Evolutionary conservation across 1,140 invertebrate genomes (phyloP).

Genomic region (Drosophila nebulosa): DNA sequence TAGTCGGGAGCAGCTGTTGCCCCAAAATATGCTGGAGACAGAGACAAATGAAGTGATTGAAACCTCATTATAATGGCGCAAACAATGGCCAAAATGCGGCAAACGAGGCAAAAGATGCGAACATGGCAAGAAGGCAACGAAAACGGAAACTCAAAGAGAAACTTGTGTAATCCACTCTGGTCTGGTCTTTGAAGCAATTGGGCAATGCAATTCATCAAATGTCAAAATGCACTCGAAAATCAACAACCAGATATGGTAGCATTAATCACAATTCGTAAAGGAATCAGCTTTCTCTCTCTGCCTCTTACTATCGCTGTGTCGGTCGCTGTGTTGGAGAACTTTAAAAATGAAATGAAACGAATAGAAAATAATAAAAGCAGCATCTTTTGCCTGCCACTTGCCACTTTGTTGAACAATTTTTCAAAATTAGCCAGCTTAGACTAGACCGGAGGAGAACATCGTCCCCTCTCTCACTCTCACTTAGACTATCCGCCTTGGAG

Average conservation of each 20-base stretch:
- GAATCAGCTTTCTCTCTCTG: slow-evolving; percentile 25
- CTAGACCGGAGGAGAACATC: slow-evolving; percentile 1
- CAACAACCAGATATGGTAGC: slow-evolving; percentile 65
- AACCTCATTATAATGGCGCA: slow-evolving; percentile 73
- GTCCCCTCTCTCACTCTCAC: neutral
- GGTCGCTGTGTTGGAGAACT: slow-evolving; percentile 32
- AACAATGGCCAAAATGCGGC: slow-evolving; percentile 24
- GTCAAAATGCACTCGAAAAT: slow-evolving; percentile 75
- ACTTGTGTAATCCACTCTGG: slow-evolving; percentile 3
- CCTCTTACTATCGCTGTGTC: neutral
- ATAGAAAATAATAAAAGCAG: slow-evolving; percentile 7
- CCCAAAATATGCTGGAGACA: slow-evolving; percentile 57
- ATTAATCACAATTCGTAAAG: slow-evolving; percentile 68
- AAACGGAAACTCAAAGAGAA: neutral
- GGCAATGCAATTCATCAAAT: slow-evolving; percentile 74
- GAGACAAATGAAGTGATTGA: slow-evolving; percentile 77
- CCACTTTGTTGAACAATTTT: slow-evolving; percentile 73
- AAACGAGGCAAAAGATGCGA: slow-evolving; percentile 30
- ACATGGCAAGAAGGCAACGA: neutral
- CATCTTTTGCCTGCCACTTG: slow-evolving; percentile 20
- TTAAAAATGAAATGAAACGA: slow-evolving; percentile 38
- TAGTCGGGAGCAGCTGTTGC: slow-evolving; percentile 12
- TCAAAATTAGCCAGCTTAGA: slow-evolving; percentile 69
- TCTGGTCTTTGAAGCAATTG: slow-evolving; percentile 1
- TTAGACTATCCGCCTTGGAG: neutral